Evolutionary conservation across 1,140 invertebrate species (phyloP).

Genomic region (Trinorchestia longiramus): DNA sequence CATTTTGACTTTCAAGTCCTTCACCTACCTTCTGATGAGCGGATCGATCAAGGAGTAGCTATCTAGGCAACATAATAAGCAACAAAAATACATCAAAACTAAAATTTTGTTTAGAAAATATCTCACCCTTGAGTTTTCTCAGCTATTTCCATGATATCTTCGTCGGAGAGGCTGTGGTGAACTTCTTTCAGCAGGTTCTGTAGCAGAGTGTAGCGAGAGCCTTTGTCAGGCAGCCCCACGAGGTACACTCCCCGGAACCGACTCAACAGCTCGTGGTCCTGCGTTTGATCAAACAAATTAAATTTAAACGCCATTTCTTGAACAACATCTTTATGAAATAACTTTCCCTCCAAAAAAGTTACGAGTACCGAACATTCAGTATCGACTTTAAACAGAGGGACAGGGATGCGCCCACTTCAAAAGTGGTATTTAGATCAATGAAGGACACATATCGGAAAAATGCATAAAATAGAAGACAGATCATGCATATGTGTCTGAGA

Average conservation of each 20-base stretch:
- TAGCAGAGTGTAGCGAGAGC: constrained; percentile 61
- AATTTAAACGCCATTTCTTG: neutral
- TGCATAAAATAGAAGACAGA: too few relatives aligned
- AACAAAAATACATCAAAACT: neutral
- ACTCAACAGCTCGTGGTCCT: constrained; percentile 66
- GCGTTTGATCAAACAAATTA: neutral
- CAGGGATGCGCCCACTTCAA: neutral
- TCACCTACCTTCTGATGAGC: neutral
- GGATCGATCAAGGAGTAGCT: neutral
- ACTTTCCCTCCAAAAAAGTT: too few relatives aligned
- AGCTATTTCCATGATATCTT: constrained; percentile 64
- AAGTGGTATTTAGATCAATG: neutral
- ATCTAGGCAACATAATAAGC: neutral
- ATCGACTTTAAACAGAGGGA: too few relatives aligned
- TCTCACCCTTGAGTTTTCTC: constrained; percentile 65
- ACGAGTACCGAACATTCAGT: too few relatives aligned
- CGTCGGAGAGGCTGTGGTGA: constrained; percentile 63
- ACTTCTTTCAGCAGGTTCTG: constrained; percentile 62
- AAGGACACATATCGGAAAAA: too few relatives aligned
- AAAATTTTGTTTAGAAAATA: neutral
- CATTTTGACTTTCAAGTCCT: neutral
- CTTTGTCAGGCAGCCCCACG: constrained; percentile 64
- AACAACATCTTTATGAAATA: too few relatives aligned
- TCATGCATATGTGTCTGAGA: too few relatives aligned
- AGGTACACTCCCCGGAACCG: constrained; percentile 66